Percentiles rank a stretch among this genome's conserved stretches.
Evolutionary conservation across 2,113 vertebrate genomes (phyloP).

Genomic region (Hemibagrus wyckioides): DNA sequence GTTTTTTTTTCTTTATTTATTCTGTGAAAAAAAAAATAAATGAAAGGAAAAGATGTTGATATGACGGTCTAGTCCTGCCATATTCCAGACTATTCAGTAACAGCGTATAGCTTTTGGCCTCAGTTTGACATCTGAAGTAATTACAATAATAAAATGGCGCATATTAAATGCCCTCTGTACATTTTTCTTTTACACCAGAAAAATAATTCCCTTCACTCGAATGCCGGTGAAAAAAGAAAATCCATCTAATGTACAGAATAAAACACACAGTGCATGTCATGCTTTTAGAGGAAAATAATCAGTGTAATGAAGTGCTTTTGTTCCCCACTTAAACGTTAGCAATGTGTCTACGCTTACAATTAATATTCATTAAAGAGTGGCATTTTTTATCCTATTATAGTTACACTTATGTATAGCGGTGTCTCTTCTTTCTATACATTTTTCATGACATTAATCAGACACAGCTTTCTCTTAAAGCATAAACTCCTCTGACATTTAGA

Average conservation of each 20-base stretch:
- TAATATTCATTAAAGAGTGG: too few relatives aligned
- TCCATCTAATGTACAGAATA: not conserved
- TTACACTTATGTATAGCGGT: too few relatives aligned
- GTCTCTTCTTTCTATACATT: too few relatives aligned
- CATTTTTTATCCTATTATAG: too few relatives aligned
- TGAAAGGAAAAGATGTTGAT: conserved; percentile 38
- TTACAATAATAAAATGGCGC: conserved; percentile 52
- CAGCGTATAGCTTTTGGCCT: conserved; percentile 21
- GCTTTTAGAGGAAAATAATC: not conserved
- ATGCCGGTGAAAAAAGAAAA: not conserved
- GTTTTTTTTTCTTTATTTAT: not conserved
- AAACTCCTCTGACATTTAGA: too few relatives aligned
- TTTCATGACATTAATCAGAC: not conserved
- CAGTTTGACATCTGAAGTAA: conserved; percentile 44
- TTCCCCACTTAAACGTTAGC: too few relatives aligned
- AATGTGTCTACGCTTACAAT: too few relatives aligned
- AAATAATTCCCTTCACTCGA: conserved; percentile 22
- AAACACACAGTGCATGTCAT: not conserved
- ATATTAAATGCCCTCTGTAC: conserved; percentile 32
- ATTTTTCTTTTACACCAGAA: conserved; percentile 20
- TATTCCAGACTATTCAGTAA: conserved; percentile 43
- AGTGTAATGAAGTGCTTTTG: too few relatives aligned
- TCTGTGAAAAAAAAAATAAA: not conserved
- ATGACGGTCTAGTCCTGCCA: conserved; percentile 35
- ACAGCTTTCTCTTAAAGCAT: too few relatives aligned